A percentile compares a stretch with the other conserved stretches of the same genome.
phyloP scores from a whole-genome alignment of 2,888 invertebrate species.

The Phengaris alcon region DNA sequence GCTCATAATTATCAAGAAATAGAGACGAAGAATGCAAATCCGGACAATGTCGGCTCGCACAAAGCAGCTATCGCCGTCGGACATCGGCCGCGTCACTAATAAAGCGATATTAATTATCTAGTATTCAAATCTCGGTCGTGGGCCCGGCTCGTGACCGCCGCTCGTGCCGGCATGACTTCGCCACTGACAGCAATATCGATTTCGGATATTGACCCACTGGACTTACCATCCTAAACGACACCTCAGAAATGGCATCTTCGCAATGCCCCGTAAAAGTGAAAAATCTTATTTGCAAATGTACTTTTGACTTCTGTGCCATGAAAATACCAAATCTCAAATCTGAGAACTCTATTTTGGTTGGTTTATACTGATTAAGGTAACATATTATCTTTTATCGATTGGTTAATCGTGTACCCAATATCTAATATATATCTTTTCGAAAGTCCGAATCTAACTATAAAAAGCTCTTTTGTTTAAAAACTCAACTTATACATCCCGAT shows the following conservation, averaged over 20 bases:
- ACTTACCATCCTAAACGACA: no score
- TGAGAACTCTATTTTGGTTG: no score
- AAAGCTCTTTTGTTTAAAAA: constrained; percentile 15
- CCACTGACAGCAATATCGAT: constrained; percentile 40
- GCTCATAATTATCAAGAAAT: no score
- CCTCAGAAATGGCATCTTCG: no score
- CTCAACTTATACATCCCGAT: not conserved
- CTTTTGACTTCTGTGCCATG: no score
- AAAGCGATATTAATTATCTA: constrained; percentile 79
- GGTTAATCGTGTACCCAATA: not conserved
- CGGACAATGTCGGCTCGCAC: constrained; percentile 49
- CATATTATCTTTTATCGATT: no score
- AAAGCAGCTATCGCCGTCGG: constrained; percentile 68
- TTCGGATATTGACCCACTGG: constrained; percentile 14
- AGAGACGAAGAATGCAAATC: not conserved
- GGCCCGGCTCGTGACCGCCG: constrained; percentile 56
- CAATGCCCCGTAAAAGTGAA: no score
- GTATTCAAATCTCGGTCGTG: constrained; percentile 74
- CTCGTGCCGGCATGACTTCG: constrained; percentile 39
- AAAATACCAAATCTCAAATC: no score
- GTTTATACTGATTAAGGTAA: no score
- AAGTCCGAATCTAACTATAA: not conserved
- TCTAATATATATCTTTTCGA: not conserved
- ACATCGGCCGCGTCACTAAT: constrained; percentile 74
- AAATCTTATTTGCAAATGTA: no score